Conservation (phyloP, 1,140 invertebrate species). For the Saccostrea echinata region DNA sequence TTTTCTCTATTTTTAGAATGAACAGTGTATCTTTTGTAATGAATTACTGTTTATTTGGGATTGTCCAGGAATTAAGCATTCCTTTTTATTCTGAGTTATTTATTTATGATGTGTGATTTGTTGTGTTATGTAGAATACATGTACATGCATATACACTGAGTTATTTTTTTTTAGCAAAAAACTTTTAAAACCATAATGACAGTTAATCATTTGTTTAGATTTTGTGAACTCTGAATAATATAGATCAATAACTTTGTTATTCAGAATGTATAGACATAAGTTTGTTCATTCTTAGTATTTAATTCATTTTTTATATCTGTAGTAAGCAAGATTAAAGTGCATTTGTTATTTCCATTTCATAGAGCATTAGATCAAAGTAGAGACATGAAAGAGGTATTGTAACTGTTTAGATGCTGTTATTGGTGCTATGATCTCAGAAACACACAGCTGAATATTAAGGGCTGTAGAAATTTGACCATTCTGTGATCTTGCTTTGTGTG, state of each 20-base stretch:
- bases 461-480: background rate
- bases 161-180: too few species aligned
- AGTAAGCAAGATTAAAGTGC: background rate
- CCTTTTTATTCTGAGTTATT: background rate
- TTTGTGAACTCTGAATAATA: background rate
- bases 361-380: constrained; percentile 14
- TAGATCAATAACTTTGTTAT: background rate
- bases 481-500: background rate
- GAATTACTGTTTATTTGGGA: background rate
- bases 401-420: background rate
- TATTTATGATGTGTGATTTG: background rate
- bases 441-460: background rate
- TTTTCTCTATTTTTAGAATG: constrained; percentile 5
- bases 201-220: background rate
- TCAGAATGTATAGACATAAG: background rate
- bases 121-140: background rate
- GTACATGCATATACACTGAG: too few species aligned
- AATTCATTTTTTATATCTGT: background rate
- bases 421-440: constrained; percentile 29
- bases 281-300: too few species aligned
- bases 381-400: background rate
- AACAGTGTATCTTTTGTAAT: background rate
- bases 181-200: background rate
- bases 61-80: background rate
- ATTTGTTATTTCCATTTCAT: background rate